Conservation (phyloP, 2,888 invertebrate genomes). For the Melanchra persicariae region DNA sequence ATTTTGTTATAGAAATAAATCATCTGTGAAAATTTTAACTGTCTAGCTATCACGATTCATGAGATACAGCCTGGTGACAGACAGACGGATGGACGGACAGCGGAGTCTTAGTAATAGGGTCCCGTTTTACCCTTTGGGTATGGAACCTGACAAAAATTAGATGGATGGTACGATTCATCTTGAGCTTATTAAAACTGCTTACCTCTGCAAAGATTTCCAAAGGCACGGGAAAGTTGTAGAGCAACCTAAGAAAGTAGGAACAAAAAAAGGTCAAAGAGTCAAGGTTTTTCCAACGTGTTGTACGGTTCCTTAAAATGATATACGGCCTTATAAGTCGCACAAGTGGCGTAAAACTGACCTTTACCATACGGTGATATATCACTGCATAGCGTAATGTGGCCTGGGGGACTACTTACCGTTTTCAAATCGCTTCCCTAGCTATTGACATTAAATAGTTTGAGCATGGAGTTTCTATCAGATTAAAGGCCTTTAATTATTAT, state of each 20-base stretch:
- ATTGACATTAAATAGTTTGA: slow-evolving; percentile 55
- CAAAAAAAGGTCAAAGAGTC: slow-evolving; percentile 35
- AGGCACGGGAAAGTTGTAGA: background rate
- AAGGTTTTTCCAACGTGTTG: slow-evolving; percentile 20
- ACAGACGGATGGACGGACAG: too few relatives aligned
- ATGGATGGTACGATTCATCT: background rate
- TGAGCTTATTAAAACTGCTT: background rate
- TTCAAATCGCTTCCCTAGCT: slow-evolving; percentile 54
- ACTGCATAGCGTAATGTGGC: slow-evolving; percentile 57
- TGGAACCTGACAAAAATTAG: background rate
- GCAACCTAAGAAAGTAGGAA: slow-evolving; percentile 5
- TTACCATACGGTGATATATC: slow-evolving; percentile 59
- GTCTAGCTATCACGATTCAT: too few relatives aligned
- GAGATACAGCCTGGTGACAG: too few relatives aligned
- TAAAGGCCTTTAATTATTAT: background rate
- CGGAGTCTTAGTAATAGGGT: too few relatives aligned
- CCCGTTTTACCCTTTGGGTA: too few relatives aligned
- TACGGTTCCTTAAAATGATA: slow-evolving; percentile 51
- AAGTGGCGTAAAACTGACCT: slow-evolving; percentile 60
- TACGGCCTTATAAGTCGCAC: slow-evolving; percentile 50
- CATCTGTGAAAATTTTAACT: too few relatives aligned
- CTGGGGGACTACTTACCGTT: slow-evolving; percentile 64
- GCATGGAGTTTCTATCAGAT: slow-evolving; percentile 4
- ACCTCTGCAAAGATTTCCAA: background rate
- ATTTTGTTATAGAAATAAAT: too few relatives aligned